Conservation (phyloP, 1,140 invertebrate genomes). For the Zaprionus davidi region DNA sequence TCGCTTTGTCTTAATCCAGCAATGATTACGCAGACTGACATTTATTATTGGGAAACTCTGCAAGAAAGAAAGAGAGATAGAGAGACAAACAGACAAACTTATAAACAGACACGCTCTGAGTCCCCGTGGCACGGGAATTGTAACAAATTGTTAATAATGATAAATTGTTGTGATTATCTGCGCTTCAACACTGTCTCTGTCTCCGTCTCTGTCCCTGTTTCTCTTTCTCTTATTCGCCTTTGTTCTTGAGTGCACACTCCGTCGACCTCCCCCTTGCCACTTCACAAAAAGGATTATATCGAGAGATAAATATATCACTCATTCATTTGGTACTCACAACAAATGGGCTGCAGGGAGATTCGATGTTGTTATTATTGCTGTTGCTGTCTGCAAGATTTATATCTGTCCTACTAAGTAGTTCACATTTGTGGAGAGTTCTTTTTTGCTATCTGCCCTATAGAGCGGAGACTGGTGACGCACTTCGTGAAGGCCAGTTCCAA, state of each 20-base stretch:
- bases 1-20: conserved; percentile 11
- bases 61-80: background rate
- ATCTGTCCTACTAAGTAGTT: conserved; percentile 25
- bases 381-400: conserved; percentile 19
- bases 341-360: conserved; percentile 12
- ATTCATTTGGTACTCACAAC: conserved; percentile 19
- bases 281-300: conserved; percentile 22
- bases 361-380: conserved; percentile 6
- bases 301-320: conserved; percentile 17
- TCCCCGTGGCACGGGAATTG: conserved; percentile 20
- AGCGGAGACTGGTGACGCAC: conserved; percentile 18
- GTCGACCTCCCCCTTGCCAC: background rate
- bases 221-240: conserved; percentile 8
- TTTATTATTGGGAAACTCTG: conserved; percentile 19
- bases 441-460: background rate
- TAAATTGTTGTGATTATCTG: conserved; percentile 44
- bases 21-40: conserved; percentile 13
- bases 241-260: conserved; percentile 17
- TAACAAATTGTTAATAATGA: conserved; percentile 59
- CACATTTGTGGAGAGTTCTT: conserved; percentile 25
- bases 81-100: background rate
- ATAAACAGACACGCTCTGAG: background rate
- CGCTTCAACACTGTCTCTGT: conserved; percentile 24
- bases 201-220: conserved; percentile 27
- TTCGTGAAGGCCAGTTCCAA: conserved; percentile 2